Base-by-base conservation (phyloP, 2,113 vertebrate species). In the Halcyon malimbica region DNA sequence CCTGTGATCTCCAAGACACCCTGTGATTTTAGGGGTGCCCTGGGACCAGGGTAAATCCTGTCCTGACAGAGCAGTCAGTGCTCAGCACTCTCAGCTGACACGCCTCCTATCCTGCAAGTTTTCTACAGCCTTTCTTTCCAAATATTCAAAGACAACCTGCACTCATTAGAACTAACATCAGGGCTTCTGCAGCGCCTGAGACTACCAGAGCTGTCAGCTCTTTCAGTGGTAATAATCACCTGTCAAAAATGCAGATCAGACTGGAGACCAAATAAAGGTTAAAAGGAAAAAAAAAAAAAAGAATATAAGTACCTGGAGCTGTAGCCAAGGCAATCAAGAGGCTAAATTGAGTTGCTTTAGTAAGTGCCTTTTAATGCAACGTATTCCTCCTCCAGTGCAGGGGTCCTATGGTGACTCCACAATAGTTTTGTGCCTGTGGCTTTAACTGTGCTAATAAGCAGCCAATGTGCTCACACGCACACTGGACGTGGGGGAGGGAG, bases 211-310 rank as follows among this genome's bases (percentile, higher is more conserved):
- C 83, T 90, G 90, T 71, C 93, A 89, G 60, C 60, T 88, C 54
- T 71, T 75, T 35, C 39, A 81, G 48, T 5, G 16, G 59, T 88
- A 93, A 94, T 80, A 60, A 94, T 60, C 35, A 11, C 79, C 93
- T 92, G 92, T 84, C 95, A 94, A 82, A 93, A 92, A 92, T 14
- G 57, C 80, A 90, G 54, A 90, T 92, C 77, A 92, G 62, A 68
- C 48, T 48, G 41, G 26, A 89, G 67, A 89, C 81, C 23, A 84
- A 79, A 79, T 24, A 94, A 90, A 79, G 76, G 62, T 94, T 90
- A 96, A 94, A 87, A 91, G 26, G 23, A 53, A 90, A 79, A 79
- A 83, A 95, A 60, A 15, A 20, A 95, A 60, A 15, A 64, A 10
- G 20, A 85, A 0, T 68, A 78, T 64, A 93, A 93, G 60, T 41